phyloP scores from a whole-genome alignment of 2,888 invertebrate genomes.

The Scelioninae gen. 1 region DNA sequence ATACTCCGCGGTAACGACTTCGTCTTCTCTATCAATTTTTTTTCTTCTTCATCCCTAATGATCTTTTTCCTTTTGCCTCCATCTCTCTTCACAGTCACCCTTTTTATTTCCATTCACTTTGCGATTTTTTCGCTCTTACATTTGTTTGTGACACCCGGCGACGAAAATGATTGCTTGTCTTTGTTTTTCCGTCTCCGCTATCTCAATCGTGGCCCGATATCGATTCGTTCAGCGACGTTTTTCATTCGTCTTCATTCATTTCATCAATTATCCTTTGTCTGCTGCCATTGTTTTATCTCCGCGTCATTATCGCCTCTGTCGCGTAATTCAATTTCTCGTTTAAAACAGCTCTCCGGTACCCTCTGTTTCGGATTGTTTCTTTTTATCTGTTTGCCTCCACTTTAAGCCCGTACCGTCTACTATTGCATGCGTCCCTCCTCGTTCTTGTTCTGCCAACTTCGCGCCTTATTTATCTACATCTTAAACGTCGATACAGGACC shows the following conservation, averaged over 20 bases:
- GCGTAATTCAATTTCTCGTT: constrained; percentile 47
- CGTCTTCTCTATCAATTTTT: constrained; percentile 43
- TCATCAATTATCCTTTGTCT: constrained; percentile 19
- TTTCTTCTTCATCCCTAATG: constrained; percentile 40
- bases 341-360: constrained; percentile 12
- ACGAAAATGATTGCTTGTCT: constrained; percentile 41
- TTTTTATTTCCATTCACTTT: constrained; percentile 33
- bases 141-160: constrained; percentile 43
- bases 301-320: constrained; percentile 43
- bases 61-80: constrained; percentile 10
- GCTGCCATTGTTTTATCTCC: constrained; percentile 28
- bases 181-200: too few relatives aligned
- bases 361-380: constrained; percentile 31
- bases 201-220: too few relatives aligned
- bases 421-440: neutral
- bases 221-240: constrained; percentile 4
- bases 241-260: constrained; percentile 25
- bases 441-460: constrained; percentile 62
- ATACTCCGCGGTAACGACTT: constrained; percentile 35
- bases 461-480: constrained; percentile 66
- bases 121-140: constrained; percentile 14
- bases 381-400: constrained; percentile 23
- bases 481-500: constrained; percentile 50
- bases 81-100: neutral
- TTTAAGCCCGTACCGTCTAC: constrained; percentile 7